phyloP scores from a whole-genome alignment of 2,113 vertebrate genomes.

The Hippocampus zosterae region DNA sequence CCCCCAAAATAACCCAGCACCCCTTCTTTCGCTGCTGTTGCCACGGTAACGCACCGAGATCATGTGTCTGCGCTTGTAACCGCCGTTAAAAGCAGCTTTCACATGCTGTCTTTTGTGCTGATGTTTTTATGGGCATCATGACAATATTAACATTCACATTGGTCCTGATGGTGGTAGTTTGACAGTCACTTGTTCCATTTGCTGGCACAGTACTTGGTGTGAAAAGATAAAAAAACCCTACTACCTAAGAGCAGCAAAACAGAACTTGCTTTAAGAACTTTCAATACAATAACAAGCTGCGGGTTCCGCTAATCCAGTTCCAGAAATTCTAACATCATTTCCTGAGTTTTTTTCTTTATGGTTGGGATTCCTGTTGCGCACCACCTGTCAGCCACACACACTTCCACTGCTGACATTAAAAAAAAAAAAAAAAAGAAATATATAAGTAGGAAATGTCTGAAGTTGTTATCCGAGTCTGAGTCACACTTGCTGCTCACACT shows the following conservation, averaged over 20 bases:
- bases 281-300: not conserved
- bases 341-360: not conserved
- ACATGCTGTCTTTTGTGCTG: constrained; percentile 42
- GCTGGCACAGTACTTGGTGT: no score
- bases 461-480: constrained; percentile 28
- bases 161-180: no score
- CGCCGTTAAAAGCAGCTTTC: constrained; percentile 41
- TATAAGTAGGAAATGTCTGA: constrained; percentile 1
- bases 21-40: constrained; percentile 47
- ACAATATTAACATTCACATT: no score
- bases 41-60: constrained; percentile 60
- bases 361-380: constrained; percentile 20
- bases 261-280: not conserved
- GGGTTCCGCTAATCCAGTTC: not conserved
- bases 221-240: no score
- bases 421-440: not conserved
- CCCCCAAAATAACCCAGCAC: not conserved
- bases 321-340: not conserved
- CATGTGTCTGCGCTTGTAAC: constrained; percentile 59
- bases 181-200: no score
- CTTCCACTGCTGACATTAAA: constrained; percentile 9
- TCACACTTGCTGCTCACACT: constrained; percentile 25
- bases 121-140: not conserved
- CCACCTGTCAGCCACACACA: constrained; percentile 5
- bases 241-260: no score